These are phyloP conservation scores for Vespertilio murinus DNA, from an alignment of 2,797 vertebrate species.

Conservation along the genomic window DNA sequence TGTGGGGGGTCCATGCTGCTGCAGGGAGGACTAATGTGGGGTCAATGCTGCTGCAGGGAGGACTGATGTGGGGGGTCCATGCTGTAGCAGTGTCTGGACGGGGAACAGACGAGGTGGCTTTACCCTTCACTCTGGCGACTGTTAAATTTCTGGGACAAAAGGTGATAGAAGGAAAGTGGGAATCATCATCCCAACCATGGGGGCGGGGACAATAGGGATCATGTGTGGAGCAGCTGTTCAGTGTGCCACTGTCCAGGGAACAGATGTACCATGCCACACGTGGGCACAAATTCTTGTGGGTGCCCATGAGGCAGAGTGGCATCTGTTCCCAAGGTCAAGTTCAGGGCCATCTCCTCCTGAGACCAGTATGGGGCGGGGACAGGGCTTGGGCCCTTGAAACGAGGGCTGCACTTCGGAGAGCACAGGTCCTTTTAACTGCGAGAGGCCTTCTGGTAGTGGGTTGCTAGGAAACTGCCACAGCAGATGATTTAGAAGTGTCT, in stretches of 20 bases:
- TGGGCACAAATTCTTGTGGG: neutral
- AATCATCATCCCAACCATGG: accelerated
- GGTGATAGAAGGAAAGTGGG: neutral
- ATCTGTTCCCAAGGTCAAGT: neutral
- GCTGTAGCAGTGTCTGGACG: too few relatives aligned
- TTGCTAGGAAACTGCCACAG: constrained; percentile 54
- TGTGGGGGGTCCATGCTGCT: too few relatives aligned
- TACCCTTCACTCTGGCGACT: accelerated
- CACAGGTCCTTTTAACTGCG: constrained; percentile 30
- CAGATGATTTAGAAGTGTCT: neutral
- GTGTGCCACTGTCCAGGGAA: accelerated
- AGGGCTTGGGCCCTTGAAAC: neutral
- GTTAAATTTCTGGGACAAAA: neutral
- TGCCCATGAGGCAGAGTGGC: accelerated
- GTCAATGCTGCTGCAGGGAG: too few relatives aligned
- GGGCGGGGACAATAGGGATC: too few relatives aligned
- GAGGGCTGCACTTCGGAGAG: neutral
- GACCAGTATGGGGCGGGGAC: neutral
- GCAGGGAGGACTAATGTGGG: accelerated
- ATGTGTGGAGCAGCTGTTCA: neutral
- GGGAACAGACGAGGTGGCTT: neutral
- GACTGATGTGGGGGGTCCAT: too few relatives aligned
- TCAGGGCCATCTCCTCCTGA: neutral
- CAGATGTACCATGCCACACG: accelerated
- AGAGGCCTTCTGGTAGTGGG: constrained; percentile 43